phyloP scores from a whole-genome alignment of 2,888 invertebrate genomes.

The Philereme transversata region DNA sequence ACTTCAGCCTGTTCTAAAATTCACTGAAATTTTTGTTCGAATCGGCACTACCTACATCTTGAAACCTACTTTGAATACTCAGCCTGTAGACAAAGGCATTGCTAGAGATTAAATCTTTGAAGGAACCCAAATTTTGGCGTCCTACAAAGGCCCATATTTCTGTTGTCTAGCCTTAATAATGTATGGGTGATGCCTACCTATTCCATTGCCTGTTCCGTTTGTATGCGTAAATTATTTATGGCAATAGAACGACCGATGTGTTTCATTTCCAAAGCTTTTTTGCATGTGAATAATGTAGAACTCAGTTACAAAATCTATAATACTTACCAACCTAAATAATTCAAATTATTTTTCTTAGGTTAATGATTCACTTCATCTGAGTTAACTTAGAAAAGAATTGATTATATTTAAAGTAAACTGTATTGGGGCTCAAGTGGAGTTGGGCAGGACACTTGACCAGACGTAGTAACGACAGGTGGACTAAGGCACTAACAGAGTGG shows the following conservation, averaged over 20 bases:
- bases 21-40: constrained; percentile 7
- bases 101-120: constrained; percentile 2
- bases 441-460: too few relatives aligned
- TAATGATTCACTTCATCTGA: background rate
- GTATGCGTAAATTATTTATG: constrained; percentile 41
- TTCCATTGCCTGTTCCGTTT: constrained; percentile 34
- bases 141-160: constrained; percentile 26
- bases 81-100: constrained; percentile 23
- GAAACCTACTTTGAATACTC: constrained; percentile 26
- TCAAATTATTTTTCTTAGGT: background rate
- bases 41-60: constrained; percentile 11
- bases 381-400: background rate
- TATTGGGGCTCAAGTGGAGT: too few relatives aligned
- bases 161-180: constrained; percentile 31
- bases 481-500: too few relatives aligned
- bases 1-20: constrained; percentile 12
- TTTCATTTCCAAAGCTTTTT: constrained; percentile 38
- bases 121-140: constrained; percentile 2
- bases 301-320: background rate
- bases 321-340: background rate
- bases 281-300: background rate
- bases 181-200: constrained; percentile 33
- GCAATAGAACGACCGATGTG: constrained; percentile 31
- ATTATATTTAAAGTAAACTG: constrained; percentile 10
- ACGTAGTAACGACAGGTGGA: too few relatives aligned